phyloP scores from a whole-genome alignment of 2,888 invertebrate genomes.

The Ernsta delagoae region DNA sequence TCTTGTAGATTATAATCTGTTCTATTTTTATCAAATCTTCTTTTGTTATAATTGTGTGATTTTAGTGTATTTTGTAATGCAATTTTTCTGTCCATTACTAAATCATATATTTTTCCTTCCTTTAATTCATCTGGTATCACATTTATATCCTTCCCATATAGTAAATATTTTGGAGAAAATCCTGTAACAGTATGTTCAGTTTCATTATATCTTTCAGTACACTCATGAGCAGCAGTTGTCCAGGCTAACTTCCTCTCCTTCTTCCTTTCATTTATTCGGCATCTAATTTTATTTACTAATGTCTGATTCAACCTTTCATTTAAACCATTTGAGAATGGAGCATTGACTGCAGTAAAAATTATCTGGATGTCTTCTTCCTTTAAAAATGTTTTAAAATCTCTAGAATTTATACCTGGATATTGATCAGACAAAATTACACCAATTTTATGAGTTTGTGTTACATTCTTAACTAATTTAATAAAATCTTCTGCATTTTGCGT shows the following conservation, averaged over 20 bases:
- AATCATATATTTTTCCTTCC: neutral
- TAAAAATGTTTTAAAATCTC: neutral
- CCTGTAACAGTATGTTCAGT: neutral
- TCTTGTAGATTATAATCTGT: neutral
- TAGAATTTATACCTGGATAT: neutral
- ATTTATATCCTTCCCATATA: neutral
- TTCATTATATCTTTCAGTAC: neutral
- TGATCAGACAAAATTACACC: neutral
- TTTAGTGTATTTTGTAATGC: neutral
- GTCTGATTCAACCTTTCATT: neutral
- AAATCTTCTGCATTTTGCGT: neutral
- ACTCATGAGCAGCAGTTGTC: conserved; percentile 1
- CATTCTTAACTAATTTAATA: neutral
- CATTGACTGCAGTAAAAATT: neutral
- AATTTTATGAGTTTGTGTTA: neutral
- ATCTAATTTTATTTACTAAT: neutral
- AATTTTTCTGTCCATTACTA: neutral
- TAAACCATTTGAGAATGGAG: neutral
- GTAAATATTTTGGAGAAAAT: conserved; percentile 1
- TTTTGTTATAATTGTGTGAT: conserved; percentile 1
- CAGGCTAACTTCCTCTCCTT: neutral
- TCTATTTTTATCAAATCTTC: conserved; percentile 4
- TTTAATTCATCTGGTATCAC: neutral
- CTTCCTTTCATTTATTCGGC: neutral
- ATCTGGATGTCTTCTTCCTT: neutral